These are phyloP conservation scores for Noctua janthe DNA, from an alignment of 2,888 invertebrate species.

Conservation along the genomic window DNA sequence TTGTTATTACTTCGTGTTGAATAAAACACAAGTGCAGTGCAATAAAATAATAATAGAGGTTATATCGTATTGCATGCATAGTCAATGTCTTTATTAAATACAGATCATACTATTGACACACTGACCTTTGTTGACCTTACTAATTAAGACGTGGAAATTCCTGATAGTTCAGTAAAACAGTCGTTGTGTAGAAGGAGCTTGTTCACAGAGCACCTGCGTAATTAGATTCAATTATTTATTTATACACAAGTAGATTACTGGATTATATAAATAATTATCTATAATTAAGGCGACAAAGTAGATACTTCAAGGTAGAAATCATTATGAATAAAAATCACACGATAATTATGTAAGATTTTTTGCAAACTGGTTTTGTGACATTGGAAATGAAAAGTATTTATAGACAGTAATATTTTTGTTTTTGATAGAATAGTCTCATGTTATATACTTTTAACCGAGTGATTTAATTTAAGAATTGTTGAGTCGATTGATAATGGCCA, in stretches of 20 bases:
- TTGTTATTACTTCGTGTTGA: conserved; percentile 43
- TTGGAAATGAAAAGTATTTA: conserved; percentile 31
- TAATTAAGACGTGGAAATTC: conserved; percentile 46
- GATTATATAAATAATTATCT: conserved; percentile 27
- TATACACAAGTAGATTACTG: conserved; percentile 16
- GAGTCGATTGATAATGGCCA: not conserved
- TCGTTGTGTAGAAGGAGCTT: conserved; percentile 35
- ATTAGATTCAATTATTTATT: conserved; percentile 37
- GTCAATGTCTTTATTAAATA: conserved; percentile 31
- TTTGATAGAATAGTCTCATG: not conserved
- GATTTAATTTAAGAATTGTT: not conserved
- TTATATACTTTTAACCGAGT: not conserved
- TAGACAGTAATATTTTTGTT: not conserved
- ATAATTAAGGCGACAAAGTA: conserved; percentile 30
- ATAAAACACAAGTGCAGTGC: conserved; percentile 36
- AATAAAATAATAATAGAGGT: conserved; percentile 47
- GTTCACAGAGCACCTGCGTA: conserved; percentile 33
- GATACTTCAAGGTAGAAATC: conserved; percentile 39
- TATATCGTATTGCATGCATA: conserved; percentile 20
- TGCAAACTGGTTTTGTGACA: conserved; percentile 38
- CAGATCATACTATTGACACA: conserved; percentile 32
- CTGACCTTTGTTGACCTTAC: conserved; percentile 27
- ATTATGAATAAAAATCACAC: conserved; percentile 49
- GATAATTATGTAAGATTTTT: conserved; percentile 25
- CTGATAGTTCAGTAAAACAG: conserved; percentile 28